These are phyloP conservation scores for Drosophila auraria DNA, from an alignment of 1,140 invertebrate species.

Conservation along the genomic window DNA sequence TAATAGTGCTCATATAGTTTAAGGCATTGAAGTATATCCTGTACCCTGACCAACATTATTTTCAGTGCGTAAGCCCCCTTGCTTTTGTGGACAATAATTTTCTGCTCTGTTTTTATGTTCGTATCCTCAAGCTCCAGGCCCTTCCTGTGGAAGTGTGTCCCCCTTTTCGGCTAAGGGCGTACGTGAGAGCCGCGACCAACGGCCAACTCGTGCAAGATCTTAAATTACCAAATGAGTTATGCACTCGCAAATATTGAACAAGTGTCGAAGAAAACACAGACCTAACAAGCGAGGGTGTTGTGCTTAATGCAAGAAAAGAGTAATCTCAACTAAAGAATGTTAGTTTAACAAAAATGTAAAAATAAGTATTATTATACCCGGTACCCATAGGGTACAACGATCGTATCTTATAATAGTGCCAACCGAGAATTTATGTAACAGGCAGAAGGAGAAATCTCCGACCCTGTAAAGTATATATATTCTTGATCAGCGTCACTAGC, in stretches of 20 bases:
- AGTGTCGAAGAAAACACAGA: slow-evolving; percentile 25
- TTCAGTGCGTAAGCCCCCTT: slow-evolving; percentile 4
- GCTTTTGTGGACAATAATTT: slow-evolving; percentile 7
- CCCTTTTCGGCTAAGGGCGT: slow-evolving; percentile 21
- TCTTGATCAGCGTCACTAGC: too few relatives aligned
- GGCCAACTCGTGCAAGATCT: slow-evolving; percentile 49
- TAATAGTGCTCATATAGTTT: too few relatives aligned
- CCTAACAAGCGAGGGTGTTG: background rate
- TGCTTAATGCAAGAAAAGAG: slow-evolving; percentile 1
- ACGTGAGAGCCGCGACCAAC: slow-evolving; percentile 34
- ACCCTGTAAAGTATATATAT: too few relatives aligned
- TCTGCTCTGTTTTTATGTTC: background rate
- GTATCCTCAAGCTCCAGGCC: slow-evolving; percentile 16
- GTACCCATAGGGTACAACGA: too few relatives aligned
- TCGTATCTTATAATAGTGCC: too few relatives aligned
- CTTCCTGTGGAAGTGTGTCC: slow-evolving; percentile 23
- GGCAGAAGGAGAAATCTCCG: too few relatives aligned
- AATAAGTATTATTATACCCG: background rate
- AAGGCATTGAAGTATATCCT: too few relatives aligned
- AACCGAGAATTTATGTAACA: too few relatives aligned
- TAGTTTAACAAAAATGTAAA: too few relatives aligned
- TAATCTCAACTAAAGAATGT: too few relatives aligned
- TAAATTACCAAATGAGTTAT: slow-evolving; percentile 73
- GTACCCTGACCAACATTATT: background rate
- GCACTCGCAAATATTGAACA: slow-evolving; percentile 53